Evolutionary conservation across 2,113 vertebrate species (phyloP).

Genomic region (Nansenia antarctica): DNA sequence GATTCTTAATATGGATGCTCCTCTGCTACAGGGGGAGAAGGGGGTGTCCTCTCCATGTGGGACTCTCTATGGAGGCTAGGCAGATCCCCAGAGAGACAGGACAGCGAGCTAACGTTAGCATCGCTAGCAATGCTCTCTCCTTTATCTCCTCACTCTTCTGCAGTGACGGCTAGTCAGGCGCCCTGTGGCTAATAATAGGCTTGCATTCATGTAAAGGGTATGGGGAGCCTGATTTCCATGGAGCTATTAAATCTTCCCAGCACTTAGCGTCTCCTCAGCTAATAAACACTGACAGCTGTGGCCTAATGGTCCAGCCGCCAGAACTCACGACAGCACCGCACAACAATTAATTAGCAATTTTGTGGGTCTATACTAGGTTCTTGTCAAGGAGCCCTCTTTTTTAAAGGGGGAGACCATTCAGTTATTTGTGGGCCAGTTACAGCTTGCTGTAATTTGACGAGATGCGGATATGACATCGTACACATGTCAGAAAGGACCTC

Average conservation of each 20-base stretch:
- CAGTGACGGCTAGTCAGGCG: conserved; percentile 1
- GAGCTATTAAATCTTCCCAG: conserved; percentile 30
- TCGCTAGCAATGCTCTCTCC: not conserved
- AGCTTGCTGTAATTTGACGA: not conserved
- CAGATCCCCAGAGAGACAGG: not conserved
- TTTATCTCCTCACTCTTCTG: not conserved
- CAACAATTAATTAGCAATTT: conserved; percentile 37
- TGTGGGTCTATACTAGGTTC: conserved; percentile 24
- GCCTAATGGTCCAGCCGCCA: conserved; percentile 17
- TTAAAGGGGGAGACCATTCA: too few relatives aligned
- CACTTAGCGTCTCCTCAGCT: conserved; percentile 21
- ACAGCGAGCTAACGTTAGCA: not conserved
- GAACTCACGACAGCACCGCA: conserved; percentile 13
- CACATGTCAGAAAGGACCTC: not conserved
- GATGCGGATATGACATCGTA: not conserved
- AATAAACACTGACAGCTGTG: conserved; percentile 39
- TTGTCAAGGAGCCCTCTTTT: not conserved
- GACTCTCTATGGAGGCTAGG: not conserved
- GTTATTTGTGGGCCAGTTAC: not conserved
- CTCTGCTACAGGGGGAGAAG: not conserved
- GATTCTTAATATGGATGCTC: not conserved
- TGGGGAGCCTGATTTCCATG: conserved; percentile 21
- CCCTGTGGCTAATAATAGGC: conserved; percentile 32
- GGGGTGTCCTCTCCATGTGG: not conserved
- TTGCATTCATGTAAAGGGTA: conserved; percentile 26